Percentiles rank a stretch among this genome's conserved stretches.
These are phyloP conservation scores for Aethina tumida DNA, from an alignment of 1,140 invertebrate genomes.

Conservation along the genomic window DNA sequence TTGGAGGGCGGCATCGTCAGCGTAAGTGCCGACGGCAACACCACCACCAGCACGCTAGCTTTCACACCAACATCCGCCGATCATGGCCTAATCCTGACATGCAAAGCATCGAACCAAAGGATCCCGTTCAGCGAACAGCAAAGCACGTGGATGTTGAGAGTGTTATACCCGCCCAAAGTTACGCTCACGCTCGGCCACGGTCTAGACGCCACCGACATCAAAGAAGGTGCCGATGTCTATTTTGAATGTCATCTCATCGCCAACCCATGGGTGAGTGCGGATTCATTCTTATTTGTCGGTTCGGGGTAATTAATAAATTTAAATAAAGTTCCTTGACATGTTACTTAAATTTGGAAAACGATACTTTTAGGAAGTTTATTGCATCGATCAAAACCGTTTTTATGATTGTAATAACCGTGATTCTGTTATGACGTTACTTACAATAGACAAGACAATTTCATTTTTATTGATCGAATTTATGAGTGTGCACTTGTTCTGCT, in stretches of 20 bases:
- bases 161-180: constrained; percentile 40
- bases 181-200: constrained; percentile 33
- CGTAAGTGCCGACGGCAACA: constrained; percentile 64
- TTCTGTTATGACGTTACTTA: no score
- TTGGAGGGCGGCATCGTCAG: constrained; percentile 29
- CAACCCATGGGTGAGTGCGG: constrained; percentile 42
- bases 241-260: constrained; percentile 51
- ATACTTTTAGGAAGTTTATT: no score
- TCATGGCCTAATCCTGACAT: constrained; percentile 55
- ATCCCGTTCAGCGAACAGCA: constrained; percentile 52
- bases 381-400: no score
- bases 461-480: no score
- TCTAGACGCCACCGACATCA: constrained; percentile 31
- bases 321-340: no score
- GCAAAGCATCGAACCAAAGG: constrained; percentile 54
- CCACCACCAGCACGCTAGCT: constrained; percentile 74
- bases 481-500: no score
- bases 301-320: no score
- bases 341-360: no score
- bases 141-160: constrained; percentile 49
- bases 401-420: no score
- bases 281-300: background rate
- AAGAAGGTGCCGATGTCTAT: constrained; percentile 42
- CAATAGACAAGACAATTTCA: no score
- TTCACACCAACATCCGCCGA: constrained; percentile 65